Base-by-base conservation (phyloP, 2,888 invertebrate species). In the Polydrusus cervinus region DNA sequence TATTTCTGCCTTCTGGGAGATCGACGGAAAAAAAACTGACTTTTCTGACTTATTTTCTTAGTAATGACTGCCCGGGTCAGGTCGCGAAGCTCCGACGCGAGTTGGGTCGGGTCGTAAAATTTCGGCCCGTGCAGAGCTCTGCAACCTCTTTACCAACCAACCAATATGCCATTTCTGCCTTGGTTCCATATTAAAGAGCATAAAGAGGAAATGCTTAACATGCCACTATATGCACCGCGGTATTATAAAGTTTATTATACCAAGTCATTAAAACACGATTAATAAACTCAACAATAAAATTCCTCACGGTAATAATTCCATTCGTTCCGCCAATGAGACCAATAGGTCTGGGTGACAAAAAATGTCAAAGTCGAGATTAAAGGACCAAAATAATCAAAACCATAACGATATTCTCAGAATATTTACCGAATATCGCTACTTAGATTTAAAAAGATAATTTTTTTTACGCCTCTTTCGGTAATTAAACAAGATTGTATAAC, bases 401-500 rank as follows among this genome's bases (percentile, higher is more conserved):
- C 53, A 53, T 53, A 53, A 38, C 53, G 18, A 49, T 67, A 55
- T 67, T 67, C 67, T 53, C 40, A 43, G 67, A 67, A 67, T 55
- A 53, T 67, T 67, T 40, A 51, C 53, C 67, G 49, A 67, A 67
- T 40, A 53, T 53, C 38, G 67, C 34, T 51, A 34, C 53, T 55
- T 67, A 34, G 67, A 67, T 67, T 62, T 53, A 53, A 67, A 53
- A 25, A 67, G 67, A 55, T 53, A 65, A 55, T n/a, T 13, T 67
- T 66, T 66, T 53, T 66, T 40, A 40, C 53, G 66, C 66, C 53
- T 53, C 20, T 55, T 67, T 40, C 20, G 53, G 40, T 67, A 67
- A 67, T 67, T 67, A 67, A 67, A 67, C 55, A 53, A 53, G 67
- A 67, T 67, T 67, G 67, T 67, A 43, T 40, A 55, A 67, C 67